Evolutionary conservation across 2,797 vertebrate species (phyloP).

Genomic region (Ammospiza maritima): DNA sequence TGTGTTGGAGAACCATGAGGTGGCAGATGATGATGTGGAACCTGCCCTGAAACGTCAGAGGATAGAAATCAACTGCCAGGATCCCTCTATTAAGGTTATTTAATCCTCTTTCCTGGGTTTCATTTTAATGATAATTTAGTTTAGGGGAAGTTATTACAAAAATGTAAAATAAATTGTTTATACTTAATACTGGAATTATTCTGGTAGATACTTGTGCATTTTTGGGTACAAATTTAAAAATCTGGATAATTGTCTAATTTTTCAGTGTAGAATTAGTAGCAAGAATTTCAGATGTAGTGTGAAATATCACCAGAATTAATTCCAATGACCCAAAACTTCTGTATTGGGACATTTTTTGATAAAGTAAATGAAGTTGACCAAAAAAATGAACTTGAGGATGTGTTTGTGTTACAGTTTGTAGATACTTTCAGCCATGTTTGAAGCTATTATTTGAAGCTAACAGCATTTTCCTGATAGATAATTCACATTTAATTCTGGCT

Average conservation of each 20-base stretch:
- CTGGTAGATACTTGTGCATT: background rate
- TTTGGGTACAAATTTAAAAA: background rate
- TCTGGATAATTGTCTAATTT: background rate
- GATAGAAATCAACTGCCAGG: constrained; percentile 88
- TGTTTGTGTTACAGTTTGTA: background rate
- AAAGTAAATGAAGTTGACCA: background rate
- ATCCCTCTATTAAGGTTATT: constrained; percentile 84
- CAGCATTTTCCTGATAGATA: background rate
- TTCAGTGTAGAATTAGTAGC: background rate
- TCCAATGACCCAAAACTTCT: background rate
- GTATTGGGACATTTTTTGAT: background rate
- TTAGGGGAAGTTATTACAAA: background rate
- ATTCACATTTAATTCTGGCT: background rate
- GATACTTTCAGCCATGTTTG: background rate
- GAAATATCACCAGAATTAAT: background rate
- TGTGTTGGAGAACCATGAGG: constrained; percentile 90
- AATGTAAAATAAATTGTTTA: background rate
- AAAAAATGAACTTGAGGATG: background rate
- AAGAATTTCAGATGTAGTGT: background rate
- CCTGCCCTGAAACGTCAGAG: constrained; percentile 90
- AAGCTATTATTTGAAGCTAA: background rate
- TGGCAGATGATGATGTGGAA: constrained; percentile 84
- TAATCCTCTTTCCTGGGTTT: background rate
- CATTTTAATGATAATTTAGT: too few species aligned
- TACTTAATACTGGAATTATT: background rate